Evolutionary conservation across 2,113 vertebrate species (phyloP), one percentile per base, ranked within the genome.

Genomic region (Sinocyclocheilus maitianheensis): DNA sequence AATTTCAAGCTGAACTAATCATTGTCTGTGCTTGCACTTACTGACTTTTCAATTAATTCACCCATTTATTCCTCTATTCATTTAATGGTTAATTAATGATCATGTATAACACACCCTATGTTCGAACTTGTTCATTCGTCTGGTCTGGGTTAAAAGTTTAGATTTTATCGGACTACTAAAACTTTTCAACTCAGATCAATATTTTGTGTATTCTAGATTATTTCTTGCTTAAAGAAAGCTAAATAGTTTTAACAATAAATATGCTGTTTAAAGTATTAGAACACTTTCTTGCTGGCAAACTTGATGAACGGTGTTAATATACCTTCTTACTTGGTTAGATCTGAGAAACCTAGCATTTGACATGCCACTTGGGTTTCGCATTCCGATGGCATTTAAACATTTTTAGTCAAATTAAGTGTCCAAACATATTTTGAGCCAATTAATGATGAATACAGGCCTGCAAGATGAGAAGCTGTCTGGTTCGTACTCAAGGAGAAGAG

Each of bases 31-130:
- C 3, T 72, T 10, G 69, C 2, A 22, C 37, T 72, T 72, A 18
- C 16, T 72, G 34, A 71, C 6, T 37, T 71, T 71, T 20, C 67
- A 71, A 71, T 20, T 34, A 72, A 72, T 74, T 63, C 2, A 63
- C 20, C 18, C 60, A 63, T 63, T 74, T 74, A 74, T 74, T 74
- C 4, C 9, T 74, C 40, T 74, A 22, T 71, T 71, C 20, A 37
- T 43, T 43, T 74, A 74, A 74, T n/a, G 20, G 71, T 43, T 74
- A 74, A 74, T 43, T n/a, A 74, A 22, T 69, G 9, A 55, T 55
- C 16, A 5, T 55, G 53, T 55, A 5, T 18, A 55, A 55, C 53
- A 55, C 53, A 55, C 53, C 53, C 16, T 55, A 16, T 55, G 13
- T 51, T 51, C 0, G 12, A 55, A 55, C 53, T 55, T 55, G 53